phyloP scores from a whole-genome alignment of 2,797 vertebrate species.

The Arnoldichthys spilopterus region DNA sequence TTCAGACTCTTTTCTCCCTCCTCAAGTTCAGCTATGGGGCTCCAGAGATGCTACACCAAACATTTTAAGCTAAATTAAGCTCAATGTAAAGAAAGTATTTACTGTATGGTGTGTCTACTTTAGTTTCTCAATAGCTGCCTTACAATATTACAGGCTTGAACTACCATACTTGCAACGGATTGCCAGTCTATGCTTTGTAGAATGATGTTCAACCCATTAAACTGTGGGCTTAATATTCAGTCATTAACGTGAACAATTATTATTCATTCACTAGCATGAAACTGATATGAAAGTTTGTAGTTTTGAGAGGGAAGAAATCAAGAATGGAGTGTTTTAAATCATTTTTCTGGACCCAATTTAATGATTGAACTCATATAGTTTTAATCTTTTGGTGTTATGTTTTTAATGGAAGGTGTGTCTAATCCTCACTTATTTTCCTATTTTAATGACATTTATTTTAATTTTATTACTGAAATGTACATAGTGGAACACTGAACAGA shows the following conservation, averaged over 20 bases:
- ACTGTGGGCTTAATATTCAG: neutral
- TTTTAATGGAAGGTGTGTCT: too few species aligned
- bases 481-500: too few species aligned
- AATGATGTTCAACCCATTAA: too few species aligned
- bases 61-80: constrained; percentile 44
- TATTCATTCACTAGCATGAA: neutral
- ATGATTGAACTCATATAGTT: too few species aligned
- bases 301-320: neutral
- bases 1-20: constrained; percentile 27
- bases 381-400: too few species aligned
- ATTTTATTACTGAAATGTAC: too few species aligned
- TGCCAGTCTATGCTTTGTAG: neutral
- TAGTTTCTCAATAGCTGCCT: constrained; percentile 3
- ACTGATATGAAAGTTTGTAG: neutral
- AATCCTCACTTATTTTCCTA: too few species aligned
- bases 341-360: too few species aligned
- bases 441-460: too few species aligned
- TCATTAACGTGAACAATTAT: neutral
- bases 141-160: neutral
- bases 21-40: constrained; percentile 29
- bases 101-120: constrained; percentile 13
- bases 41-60: constrained; percentile 32
- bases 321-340: too few species aligned
- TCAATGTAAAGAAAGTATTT: constrained; percentile 23
- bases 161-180: constrained; percentile 1